phyloP scores from a whole-genome alignment of 2,888 invertebrate species.

The Plebejus melissa region DNA sequence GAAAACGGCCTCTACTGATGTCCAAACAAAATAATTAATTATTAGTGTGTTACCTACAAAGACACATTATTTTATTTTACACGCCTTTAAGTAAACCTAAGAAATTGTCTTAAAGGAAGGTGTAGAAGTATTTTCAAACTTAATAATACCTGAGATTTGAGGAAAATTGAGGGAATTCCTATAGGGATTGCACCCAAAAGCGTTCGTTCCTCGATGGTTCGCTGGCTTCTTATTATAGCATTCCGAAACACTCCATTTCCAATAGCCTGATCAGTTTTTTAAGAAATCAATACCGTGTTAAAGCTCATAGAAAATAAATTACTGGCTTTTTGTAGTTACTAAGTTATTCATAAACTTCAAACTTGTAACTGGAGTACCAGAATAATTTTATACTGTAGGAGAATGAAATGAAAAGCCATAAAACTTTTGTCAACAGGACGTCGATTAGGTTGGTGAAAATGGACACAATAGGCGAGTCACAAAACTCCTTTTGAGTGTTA shows the following conservation, averaged over 20 bases:
- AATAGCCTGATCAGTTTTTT: background rate
- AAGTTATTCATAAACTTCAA: too few species aligned
- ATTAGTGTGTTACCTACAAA: too few species aligned
- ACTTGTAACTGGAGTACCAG: too few species aligned
- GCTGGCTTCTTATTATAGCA: background rate
- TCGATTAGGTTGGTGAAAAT: too few species aligned
- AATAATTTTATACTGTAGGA: too few species aligned
- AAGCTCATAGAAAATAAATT: background rate
- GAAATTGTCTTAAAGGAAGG: background rate
- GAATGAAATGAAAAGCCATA: too few species aligned
- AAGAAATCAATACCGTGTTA: background rate
- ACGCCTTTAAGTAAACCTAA: background rate
- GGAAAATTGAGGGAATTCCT: background rate
- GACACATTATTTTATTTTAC: too few species aligned
- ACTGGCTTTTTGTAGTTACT: background rate
- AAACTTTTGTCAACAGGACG: too few species aligned
- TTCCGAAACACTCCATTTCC: slow-evolving; percentile 3
- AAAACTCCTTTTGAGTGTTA: too few species aligned
- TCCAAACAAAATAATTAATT: too few species aligned
- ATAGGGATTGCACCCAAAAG: background rate
- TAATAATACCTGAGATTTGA: background rate
- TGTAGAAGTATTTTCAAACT: background rate
- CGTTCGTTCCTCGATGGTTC: background rate
- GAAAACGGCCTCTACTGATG: too few species aligned
- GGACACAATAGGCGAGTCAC: too few species aligned